Conservation (phyloP, 2,797 vertebrate genomes). For the Ptychadena robeensis region DNA sequence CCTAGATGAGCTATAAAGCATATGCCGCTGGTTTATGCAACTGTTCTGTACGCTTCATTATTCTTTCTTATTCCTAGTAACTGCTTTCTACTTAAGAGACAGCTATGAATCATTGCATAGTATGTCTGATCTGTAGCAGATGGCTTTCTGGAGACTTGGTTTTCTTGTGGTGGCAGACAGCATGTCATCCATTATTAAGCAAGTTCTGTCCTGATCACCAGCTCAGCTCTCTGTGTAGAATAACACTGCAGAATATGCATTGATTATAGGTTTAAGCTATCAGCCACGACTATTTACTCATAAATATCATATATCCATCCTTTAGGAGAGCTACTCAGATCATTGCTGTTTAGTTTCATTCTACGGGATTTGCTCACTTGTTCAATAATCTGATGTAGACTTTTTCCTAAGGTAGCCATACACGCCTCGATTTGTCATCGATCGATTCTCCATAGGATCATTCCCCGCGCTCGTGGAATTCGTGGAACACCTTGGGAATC, state of each 20-base stretch:
- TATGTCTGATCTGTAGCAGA: conserved; percentile 47
- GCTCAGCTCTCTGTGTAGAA: conserved; percentile 2
- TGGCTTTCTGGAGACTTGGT: conserved; percentile 52
- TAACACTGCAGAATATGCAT: conserved; percentile 18
- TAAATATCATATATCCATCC: conserved; percentile 19
- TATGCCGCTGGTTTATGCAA: background rate
- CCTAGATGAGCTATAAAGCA: background rate
- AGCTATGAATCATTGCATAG: conserved; percentile 42
- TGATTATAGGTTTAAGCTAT: conserved; percentile 17
- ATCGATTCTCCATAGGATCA: too few species aligned
- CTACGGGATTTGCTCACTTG: background rate
- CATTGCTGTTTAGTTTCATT: background rate
- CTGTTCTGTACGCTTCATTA: background rate
- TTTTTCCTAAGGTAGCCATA: too few species aligned
- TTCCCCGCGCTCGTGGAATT: too few species aligned
- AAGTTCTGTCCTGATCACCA: conserved; percentile 40
- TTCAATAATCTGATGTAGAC: background rate
- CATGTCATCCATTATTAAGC: conserved; percentile 58
- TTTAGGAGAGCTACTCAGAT: background rate
- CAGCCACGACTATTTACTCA: background rate
- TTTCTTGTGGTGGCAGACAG: conserved; percentile 45
- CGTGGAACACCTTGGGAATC: too few species aligned
- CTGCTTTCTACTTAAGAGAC: conserved; percentile 34
- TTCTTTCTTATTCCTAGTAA: background rate
- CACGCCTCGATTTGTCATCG: too few species aligned